Evolutionary conservation across 2,797 vertebrate species (phyloP), one percentile per base, ranked within the genome.

Genomic region (Rhyacichthys aspro): DNA sequence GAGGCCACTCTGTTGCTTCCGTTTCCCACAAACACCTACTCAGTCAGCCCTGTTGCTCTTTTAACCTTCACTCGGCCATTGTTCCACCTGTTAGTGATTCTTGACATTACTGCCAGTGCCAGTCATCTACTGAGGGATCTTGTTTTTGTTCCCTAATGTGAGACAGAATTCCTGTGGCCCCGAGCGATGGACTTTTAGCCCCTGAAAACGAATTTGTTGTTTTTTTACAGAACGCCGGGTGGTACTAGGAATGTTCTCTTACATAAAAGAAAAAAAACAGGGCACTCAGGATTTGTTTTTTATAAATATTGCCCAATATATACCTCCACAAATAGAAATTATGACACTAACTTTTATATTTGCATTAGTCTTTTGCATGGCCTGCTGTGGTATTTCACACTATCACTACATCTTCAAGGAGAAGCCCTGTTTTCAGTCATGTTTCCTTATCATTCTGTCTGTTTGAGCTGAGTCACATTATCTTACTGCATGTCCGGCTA

Each of bases 71-170:
- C 71, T 84, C 76, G 68, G 72, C 71, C 33, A 87, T 88, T 91
- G 86, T 90, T 88, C 45, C 60, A 73, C 72, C 58, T 81, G 59
- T 73, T 67, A 16, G 48, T 54, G 58, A 69, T 75, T 86, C 70
- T 54, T 77, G 59, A 87, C 72, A 76, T 78, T 59, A 28, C 47
- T 65, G 55, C 44, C 8, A 15, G 45, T 70, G 61, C 67, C 59
- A 59, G 77, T 82, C 81, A 79, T 72, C 46, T 15, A 44, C 66
- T 8, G 50, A 55, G 38, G 56, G 32, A 0, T 45, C 15, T 66
- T 82, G 78, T 82, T 84, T 81, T 78, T 82, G 63, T 85, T 74
- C 58, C 69, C 50, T 53, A 70, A 69, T 75, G 50, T 74, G 67
- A 49, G 45, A 61, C 60, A 63, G 43, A 81, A 66, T 85, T 87